Conservation (phyloP, 2,797 vertebrate genomes). For the Fringilla coelebs region DNA sequence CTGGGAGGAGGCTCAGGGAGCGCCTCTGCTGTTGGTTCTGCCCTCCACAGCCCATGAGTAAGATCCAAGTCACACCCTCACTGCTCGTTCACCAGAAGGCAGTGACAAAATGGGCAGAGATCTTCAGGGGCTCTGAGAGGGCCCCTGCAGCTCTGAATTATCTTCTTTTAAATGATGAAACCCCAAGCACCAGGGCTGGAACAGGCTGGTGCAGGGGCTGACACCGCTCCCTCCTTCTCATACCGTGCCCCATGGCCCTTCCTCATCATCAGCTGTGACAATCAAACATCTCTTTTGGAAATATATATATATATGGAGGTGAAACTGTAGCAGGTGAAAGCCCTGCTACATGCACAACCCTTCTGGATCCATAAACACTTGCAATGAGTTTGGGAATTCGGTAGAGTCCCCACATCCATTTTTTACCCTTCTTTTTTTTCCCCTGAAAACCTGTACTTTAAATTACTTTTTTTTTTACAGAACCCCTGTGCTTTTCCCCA, state of each 20-base stretch:
- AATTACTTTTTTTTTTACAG: too few relatives aligned
- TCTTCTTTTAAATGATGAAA: not conserved
- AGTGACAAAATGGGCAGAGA: not conserved
- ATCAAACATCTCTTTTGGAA: not conserved
- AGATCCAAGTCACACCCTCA: rapidly evolving
- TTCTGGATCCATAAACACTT: not conserved
- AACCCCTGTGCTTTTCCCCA: not conserved
- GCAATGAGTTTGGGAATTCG: not conserved
- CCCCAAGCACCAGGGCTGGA: not conserved
- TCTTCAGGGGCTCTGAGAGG: not conserved
- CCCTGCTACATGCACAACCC: rapidly evolving
- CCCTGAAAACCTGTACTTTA: not conserved
- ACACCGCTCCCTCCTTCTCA: not conserved
- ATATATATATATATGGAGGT: too few relatives aligned
- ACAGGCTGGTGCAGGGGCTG: not conserved
- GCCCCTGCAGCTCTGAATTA: not conserved
- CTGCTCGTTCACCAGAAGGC: not conserved
- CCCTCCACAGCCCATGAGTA: rapidly evolving
- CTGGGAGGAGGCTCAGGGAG: not conserved
- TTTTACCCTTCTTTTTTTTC: not conserved
- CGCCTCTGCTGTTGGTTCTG: not conserved
- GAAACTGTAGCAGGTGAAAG: not conserved
- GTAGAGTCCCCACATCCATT: not conserved
- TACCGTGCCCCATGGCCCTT: rapidly evolving
- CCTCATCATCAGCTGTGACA: not conserved